phyloP scores from a whole-genome alignment of 2,797 vertebrate genomes.

The Sternotherus odoratus region DNA sequence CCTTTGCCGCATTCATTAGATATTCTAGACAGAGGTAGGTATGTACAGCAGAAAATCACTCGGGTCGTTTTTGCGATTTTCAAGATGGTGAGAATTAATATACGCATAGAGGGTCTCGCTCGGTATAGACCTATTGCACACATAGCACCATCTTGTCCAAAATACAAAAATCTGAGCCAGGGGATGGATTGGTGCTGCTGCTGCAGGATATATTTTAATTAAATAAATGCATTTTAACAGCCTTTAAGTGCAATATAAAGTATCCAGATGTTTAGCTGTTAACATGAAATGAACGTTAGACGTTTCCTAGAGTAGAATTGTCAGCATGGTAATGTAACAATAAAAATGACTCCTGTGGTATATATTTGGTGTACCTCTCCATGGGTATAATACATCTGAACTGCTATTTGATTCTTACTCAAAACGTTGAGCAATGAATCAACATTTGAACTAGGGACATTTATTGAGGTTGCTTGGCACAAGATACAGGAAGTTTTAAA shows the following conservation, averaged over 20 bases:
- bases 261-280: slow-evolving; percentile 4
- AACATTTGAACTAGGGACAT: slow-evolving; percentile 35
- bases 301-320: slow-evolving; percentile 18
- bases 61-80: slow-evolving; percentile 40
- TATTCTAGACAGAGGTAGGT: not conserved
- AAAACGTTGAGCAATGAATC: slow-evolving; percentile 5
- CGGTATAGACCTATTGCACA: not conserved
- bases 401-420: slow-evolving; percentile 9
- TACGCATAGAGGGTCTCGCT: slow-evolving; percentile 23
- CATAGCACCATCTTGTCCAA: slow-evolving; percentile 9
- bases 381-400: not conserved
- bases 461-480: slow-evolving; percentile 39
- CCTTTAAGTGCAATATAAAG: not conserved
- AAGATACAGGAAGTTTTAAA: not conserved
- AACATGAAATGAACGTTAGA: slow-evolving; percentile 19
- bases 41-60: not conserved
- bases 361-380: slow-evolving; percentile 1
- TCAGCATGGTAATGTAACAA: slow-evolving; percentile 19
- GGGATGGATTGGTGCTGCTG: slow-evolving; percentile 16
- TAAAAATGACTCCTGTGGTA: slow-evolving; percentile 39
- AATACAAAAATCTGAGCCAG: slow-evolving; percentile 19
- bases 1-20: slow-evolving; percentile 12
- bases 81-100: slow-evolving; percentile 7
- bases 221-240: not conserved
- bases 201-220: not conserved